phyloP scores from a whole-genome alignment of 2,113 vertebrate genomes.

The Daubentonia madagascariensis region DNA sequence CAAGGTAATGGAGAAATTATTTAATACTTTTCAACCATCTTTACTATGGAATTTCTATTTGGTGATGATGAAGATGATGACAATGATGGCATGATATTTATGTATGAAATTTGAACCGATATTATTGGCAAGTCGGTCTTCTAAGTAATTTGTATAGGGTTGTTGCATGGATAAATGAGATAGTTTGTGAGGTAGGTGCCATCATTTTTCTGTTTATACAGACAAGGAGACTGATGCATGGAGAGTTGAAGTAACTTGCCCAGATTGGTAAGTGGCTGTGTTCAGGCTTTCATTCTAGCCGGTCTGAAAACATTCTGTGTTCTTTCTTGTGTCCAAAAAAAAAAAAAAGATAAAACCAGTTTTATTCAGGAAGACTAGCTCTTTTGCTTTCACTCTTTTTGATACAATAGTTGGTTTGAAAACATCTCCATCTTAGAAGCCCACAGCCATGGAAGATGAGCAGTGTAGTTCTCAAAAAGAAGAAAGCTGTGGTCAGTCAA shows the following conservation, averaged over 20 bases:
- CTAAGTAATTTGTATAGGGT: neutral
- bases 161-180: neutral
- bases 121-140: neutral
- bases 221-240: neutral
- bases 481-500: neutral
- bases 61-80: neutral
- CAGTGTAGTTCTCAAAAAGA: neutral
- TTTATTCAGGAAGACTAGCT: neutral
- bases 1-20: neutral
- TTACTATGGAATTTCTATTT: neutral
- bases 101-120: neutral
- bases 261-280: neutral
- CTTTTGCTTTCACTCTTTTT: neutral
- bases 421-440: neutral
- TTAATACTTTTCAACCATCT: neutral
- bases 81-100: neutral
- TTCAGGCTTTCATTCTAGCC: neutral
- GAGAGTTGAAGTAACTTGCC: neutral
- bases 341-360: neutral
- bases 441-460: neutral
- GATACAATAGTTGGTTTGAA: neutral
- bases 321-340: neutral
- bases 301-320: neutral
- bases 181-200: neutral
- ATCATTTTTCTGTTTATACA: neutral